Percentiles rank a stretch among this genome's conserved stretches.
phyloP scores from a whole-genome alignment of 2,888 invertebrate species.

The Cremastinae sp. region DNA sequence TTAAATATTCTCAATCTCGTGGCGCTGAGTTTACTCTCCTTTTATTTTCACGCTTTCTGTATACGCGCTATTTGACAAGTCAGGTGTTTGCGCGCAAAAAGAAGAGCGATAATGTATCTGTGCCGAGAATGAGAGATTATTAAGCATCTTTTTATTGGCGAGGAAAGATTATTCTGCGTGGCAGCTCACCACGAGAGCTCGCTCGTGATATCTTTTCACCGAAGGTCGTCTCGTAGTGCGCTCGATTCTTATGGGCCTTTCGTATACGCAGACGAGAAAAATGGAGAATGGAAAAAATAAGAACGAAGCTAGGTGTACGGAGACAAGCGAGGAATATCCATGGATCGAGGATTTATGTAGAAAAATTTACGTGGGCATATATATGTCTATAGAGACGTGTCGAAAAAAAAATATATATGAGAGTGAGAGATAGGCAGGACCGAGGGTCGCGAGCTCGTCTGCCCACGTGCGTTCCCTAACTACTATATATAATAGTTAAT shows the following conservation, averaged over 20 bases:
- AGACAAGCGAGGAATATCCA: conserved; percentile 42
- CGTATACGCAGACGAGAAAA: conserved; percentile 18
- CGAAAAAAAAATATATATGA: neutral
- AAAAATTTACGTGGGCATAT: conserved; percentile 50
- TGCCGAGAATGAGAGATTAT: neutral
- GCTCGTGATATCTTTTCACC: conserved; percentile 39
- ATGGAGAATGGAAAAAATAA: conserved; percentile 9
- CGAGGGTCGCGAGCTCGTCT: conserved; percentile 47
- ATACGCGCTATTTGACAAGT: neutral
- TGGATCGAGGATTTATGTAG: conserved; percentile 51
- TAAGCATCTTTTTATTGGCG: neutral
- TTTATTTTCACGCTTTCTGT: too few relatives aligned
- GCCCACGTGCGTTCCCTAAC: conserved; percentile 61
- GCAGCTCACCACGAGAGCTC: conserved; percentile 28
- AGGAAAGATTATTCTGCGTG: conserved; percentile 25
- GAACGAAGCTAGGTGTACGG: conserved; percentile 8
- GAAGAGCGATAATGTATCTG: neutral
- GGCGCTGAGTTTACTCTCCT: too few relatives aligned
- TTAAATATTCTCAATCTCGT: neutral
- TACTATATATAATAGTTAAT: conserved; percentile 50
- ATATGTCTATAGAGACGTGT: conserved; percentile 2
- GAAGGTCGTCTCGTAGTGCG: conserved; percentile 47
- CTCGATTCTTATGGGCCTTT: conserved; percentile 24
- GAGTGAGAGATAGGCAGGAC: conserved; percentile 47
- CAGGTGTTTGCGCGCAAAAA: neutral